These are phyloP conservation scores for Muscina levida DNA, from an alignment of 2,888 invertebrate genomes.

Conservation along the genomic window DNA sequence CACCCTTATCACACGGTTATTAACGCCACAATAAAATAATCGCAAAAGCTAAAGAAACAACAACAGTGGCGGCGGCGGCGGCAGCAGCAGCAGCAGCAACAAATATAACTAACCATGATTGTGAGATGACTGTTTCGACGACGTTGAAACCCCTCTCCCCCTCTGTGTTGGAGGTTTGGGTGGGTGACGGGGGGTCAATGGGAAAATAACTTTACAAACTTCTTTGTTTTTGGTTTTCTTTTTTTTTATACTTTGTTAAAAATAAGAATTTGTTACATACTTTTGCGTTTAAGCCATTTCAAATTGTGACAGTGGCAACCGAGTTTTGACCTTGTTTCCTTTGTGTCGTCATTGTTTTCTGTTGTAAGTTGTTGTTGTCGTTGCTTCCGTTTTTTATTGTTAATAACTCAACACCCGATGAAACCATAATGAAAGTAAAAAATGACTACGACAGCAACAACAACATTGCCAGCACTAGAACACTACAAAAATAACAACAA, in stretches of 20 bases:
- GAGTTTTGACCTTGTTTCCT: slow-evolving; percentile 27
- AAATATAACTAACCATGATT: too few relatives aligned
- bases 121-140: background rate
- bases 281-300: slow-evolving; percentile 16
- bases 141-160: too few relatives aligned
- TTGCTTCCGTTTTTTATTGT: slow-evolving; percentile 30
- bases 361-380: slow-evolving; percentile 21
- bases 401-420: slow-evolving; percentile 45
- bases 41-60: slow-evolving; percentile 4
- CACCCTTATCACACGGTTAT: slow-evolving; percentile 48
- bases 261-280: slow-evolving; percentile 30
- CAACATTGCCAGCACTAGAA: background rate
- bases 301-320: background rate
- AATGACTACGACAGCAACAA: background rate
- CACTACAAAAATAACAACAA: background rate
- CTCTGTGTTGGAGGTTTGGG: too few relatives aligned
- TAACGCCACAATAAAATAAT: slow-evolving; percentile 36
- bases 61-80: slow-evolving; percentile 2
- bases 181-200: background rate
- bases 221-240: slow-evolving; percentile 12
- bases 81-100: slow-evolving; percentile 1
- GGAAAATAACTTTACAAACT: slow-evolving; percentile 17
- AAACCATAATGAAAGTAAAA: background rate
- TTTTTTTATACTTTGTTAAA: background rate
- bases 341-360: slow-evolving; percentile 30